Evolutionary conservation across 2,797 vertebrate species (phyloP).

Genomic region (Poeciliopsis infans): DNA sequence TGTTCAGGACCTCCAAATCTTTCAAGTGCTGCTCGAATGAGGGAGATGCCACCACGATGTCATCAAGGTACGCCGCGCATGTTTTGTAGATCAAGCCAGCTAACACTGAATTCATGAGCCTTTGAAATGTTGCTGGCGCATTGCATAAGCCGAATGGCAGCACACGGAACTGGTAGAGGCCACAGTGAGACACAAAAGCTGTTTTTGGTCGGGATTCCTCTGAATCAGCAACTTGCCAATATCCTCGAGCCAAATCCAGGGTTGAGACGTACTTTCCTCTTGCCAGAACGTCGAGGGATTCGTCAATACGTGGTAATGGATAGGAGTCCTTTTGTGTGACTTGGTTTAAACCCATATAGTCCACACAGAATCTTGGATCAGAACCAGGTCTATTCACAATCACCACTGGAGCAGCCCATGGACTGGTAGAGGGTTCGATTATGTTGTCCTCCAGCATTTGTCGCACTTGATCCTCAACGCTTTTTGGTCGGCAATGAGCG

Average conservation of each 20-base stretch:
- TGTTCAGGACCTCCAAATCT: background rate
- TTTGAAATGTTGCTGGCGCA: background rate
- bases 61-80: background rate
- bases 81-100: background rate
- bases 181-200: background rate
- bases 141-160: background rate
- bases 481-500: background rate
- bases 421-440: background rate
- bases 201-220: background rate
- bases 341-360: background rate
- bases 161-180: background rate
- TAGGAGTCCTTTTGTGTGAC: background rate
- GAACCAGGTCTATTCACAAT: background rate
- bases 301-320: background rate
- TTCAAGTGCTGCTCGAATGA: background rate
- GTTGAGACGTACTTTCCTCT: slow-evolving; percentile 24
- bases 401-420: background rate
- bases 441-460: background rate
- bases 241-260: slow-evolving; percentile 33
- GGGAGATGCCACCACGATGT: background rate
- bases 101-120: background rate
- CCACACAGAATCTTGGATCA: background rate
- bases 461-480: too few species aligned
- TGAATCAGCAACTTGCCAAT: slow-evolving; percentile 26
- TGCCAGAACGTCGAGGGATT: background rate